Evolutionary conservation across 2,113 vertebrate genomes (phyloP), one percentile per base, ranked within the genome.

Genomic region (Casuarius casuarius): DNA sequence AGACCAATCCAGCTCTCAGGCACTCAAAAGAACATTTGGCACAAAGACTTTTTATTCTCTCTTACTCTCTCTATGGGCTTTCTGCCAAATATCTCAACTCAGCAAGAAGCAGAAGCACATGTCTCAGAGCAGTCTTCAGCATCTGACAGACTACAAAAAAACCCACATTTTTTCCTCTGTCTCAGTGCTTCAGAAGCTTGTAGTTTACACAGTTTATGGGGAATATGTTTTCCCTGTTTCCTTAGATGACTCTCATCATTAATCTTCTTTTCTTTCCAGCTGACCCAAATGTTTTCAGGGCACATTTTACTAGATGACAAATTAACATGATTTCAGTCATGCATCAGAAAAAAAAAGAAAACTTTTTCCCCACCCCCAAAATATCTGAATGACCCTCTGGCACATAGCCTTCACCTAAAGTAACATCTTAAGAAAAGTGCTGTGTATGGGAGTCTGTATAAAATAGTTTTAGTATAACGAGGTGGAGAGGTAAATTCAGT

Each of bases 21-120:
- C 96, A 83, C 85, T 95, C 88, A 96, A 95, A 97, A 94, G 92
- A 97, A 96, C 82, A 91, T 90, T 96, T 82, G 94, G 83, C 81
- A 93, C 33, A 86, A 91, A 87, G 48, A 72, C 65, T 93, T 96
- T 95, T 95, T 94, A 93, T 95, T 95, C 87, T 92, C 42, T 85
- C 31, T 44, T 92, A 70, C 84, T 93, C 40, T 90, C 70, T 97
- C 87, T 81, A 84, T 68, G 67, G 84, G 87, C 91, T 76, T 95
- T 62, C 62, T 93, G 94, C 95, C 96, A 97, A 75, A 66, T 87
- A 84, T 72, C 44, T 97, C 62, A 4, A 84, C 74, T 85, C 91
- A 95, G 90, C 72, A 96, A 96, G 93, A 96, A 92, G 68, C 70
- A 90, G 73, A 6, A 92, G 48, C 76, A 97, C 84, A 85, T 85